A percentile compares a stretch with the other conserved stretches of the same genome.
Conservation (phyloP, 1,140 invertebrate genomes). For the Helicorthomorpha holstii region DNA sequence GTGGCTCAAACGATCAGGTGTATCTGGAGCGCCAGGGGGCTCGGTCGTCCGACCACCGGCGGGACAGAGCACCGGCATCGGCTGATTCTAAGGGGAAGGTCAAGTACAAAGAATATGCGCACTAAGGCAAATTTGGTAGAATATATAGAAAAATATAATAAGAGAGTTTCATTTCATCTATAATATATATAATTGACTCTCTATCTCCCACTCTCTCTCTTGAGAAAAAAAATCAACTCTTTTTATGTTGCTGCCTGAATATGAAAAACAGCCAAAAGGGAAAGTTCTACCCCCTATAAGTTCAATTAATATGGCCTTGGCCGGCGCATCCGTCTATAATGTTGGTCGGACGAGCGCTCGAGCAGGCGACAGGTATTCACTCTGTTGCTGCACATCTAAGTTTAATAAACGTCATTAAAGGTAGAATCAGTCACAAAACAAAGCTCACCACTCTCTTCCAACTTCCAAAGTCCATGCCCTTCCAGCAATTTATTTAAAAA, state of each 20-base stretch:
- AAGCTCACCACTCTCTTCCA: not conserved
- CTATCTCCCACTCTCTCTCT: too few relatives aligned
- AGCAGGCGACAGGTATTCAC: not conserved
- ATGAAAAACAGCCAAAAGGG: not conserved
- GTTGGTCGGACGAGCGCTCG: too few relatives aligned
- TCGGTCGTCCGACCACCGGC: not conserved
- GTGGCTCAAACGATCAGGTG: conserved; percentile 6
- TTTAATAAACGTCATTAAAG: too few relatives aligned
- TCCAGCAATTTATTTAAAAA: not conserved
- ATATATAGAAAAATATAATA: too few relatives aligned
- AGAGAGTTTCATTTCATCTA: too few relatives aligned
- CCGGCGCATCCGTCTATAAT: not conserved
- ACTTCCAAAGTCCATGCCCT: not conserved
- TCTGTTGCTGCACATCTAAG: not conserved
- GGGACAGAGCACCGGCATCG: not conserved
- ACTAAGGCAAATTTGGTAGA: not conserved
- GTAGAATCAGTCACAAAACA: too few relatives aligned
- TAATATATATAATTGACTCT: too few relatives aligned
- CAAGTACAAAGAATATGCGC: conserved; percentile 8
- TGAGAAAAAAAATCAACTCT: too few relatives aligned
- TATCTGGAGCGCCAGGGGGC: not conserved
- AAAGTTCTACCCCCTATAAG: too few relatives aligned
- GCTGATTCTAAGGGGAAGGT: conserved; percentile 9
- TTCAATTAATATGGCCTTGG: too few relatives aligned
- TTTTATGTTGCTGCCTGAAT: too few relatives aligned